These are phyloP conservation scores for Microctenopoma stevenorrisi DNA, from an alignment of 2,797 vertebrate genomes.

Conservation along the genomic window DNA sequence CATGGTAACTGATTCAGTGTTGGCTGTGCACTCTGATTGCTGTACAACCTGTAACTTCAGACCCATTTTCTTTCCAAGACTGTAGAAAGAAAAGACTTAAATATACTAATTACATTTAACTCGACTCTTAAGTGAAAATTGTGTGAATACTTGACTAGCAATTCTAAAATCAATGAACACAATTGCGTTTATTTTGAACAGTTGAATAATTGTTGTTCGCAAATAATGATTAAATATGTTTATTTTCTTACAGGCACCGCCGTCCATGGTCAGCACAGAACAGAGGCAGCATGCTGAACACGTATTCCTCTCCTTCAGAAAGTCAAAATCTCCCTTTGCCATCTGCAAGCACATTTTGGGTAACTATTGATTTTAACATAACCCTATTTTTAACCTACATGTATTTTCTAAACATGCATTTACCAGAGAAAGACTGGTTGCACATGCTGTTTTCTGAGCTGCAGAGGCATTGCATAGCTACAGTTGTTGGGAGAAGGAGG, in stretches of 20 bases:
- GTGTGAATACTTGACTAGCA: no score
- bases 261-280: conserved; percentile 98
- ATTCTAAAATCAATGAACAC: no score
- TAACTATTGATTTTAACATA: conserved; percentile 68
- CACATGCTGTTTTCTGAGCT: neutral
- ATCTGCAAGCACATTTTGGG: conserved; percentile 99
- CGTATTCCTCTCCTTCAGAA: conserved; percentile 98
- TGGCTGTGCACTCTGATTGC: neutral
- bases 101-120: no score
- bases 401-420: neutral
- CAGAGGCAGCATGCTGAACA: conserved; percentile 98
- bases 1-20: neutral
- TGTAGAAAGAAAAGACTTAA: no score
- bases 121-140: no score
- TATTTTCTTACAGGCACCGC: conserved; percentile 88
- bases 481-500: neutral
- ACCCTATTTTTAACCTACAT: neutral
- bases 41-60: no score
- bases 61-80: no score
- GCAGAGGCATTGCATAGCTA: neutral
- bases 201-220: no score
- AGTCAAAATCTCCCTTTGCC: conserved; percentile 99
- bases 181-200: no score
- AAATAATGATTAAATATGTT: neutral
- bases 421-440: neutral